These are phyloP conservation scores for Myathropa florea DNA, from an alignment of 2,888 invertebrate species.

Conservation along the genomic window DNA sequence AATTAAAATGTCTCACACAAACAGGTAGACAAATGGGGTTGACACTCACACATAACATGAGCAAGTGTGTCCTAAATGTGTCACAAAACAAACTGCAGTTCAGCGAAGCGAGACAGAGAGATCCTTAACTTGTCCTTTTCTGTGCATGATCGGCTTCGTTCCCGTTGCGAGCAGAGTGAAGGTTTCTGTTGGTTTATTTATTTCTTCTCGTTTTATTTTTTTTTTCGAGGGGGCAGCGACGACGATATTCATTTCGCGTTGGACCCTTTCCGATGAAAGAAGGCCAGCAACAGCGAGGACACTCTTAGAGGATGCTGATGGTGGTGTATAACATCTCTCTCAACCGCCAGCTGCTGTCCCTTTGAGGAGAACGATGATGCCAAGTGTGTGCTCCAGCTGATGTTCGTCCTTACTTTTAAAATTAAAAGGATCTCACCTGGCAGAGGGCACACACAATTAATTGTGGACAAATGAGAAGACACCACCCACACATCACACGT, in stretches of 20 bases:
- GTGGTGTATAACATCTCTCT: not conserved
- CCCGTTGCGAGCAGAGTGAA: not conserved
- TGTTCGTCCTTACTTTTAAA: constrained; percentile 25
- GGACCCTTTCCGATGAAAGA: not conserved
- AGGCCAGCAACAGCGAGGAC: not conserved
- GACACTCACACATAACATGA: constrained; percentile 37
- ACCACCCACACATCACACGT: not conserved
- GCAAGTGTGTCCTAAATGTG: constrained; percentile 43
- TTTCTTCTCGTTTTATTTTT: not conserved
- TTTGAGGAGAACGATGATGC: not conserved
- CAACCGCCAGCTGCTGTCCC: not conserved
- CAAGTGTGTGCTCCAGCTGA: not conserved
- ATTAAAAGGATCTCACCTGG: constrained; percentile 70
- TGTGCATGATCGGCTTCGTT: not conserved
- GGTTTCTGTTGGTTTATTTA: no score
- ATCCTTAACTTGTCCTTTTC: not conserved
- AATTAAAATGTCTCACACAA: constrained; percentile 65
- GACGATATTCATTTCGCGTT: not conserved
- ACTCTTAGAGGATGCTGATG: no score
- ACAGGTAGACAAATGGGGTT: constrained; percentile 36
- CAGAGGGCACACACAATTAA: constrained; percentile 64
- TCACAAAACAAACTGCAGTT: constrained; percentile 43
- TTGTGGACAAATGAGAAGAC: constrained; percentile 67
- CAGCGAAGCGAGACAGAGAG: constrained; percentile 9
- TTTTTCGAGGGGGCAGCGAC: no score